These are phyloP conservation scores for Ectemnius continuus DNA, from an alignment of 2,888 invertebrate species.

Conservation along the genomic window DNA sequence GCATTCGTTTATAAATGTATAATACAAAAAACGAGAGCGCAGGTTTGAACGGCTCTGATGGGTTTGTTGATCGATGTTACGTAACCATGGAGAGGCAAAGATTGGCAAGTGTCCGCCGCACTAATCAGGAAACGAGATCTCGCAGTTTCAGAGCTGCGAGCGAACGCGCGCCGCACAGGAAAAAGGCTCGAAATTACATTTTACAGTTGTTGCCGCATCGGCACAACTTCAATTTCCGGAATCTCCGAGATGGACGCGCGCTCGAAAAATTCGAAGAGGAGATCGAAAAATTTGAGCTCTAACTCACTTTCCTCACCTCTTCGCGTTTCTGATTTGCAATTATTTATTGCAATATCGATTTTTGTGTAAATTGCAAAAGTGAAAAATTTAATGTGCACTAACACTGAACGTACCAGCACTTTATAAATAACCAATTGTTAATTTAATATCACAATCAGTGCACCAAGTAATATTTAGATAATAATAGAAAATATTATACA, in stretches of 20 bases:
- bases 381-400: no score
- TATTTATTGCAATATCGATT: no score
- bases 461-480: no score
- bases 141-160: slow-evolving; percentile 17
- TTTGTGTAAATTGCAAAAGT: no score
- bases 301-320: slow-evolving; percentile 4
- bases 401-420: neutral
- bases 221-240: slow-evolving; percentile 50
- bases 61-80: neutral
- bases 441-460: no score
- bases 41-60: no score
- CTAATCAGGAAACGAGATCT: slow-evolving; percentile 51
- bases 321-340: neutral
- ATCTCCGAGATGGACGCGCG: neutral
- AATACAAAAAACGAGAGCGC: no score
- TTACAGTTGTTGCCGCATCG: slow-evolving; percentile 41
- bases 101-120: slow-evolving; percentile 30
- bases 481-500: no score
- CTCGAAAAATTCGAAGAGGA: neutral
- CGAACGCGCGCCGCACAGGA: slow-evolving; percentile 18
- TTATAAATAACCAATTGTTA: neutral
- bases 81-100: slow-evolving; percentile 22
- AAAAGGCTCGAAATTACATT: slow-evolving; percentile 48
- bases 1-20: no score
- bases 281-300: neutral